Evolutionary conservation across 1,140 invertebrate genomes (phyloP).

Genomic region (Polyergus mexicanus): DNA sequence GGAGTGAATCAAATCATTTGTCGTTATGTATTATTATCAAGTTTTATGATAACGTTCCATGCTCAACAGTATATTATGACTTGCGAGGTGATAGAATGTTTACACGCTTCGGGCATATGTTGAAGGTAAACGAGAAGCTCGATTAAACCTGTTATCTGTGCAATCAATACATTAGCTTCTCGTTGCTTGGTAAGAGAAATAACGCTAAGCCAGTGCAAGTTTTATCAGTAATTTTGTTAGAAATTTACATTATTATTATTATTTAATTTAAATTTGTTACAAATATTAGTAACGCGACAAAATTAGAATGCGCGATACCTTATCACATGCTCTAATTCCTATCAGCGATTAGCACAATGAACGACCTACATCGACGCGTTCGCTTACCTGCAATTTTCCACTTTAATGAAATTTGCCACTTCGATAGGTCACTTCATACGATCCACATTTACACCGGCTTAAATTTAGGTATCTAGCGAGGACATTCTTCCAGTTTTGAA

Average conservation of each 20-base stretch:
- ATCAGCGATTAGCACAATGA: slow-evolving; percentile 47
- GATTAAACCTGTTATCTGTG: slow-evolving; percentile 48
- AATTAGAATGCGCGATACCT: slow-evolving; percentile 21
- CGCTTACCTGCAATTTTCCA: slow-evolving; percentile 69
- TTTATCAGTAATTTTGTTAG: neutral
- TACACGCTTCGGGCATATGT: slow-evolving; percentile 35
- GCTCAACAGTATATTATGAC: slow-evolving; percentile 26
- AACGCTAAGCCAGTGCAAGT: neutral
- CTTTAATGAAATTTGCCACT: slow-evolving; percentile 71
- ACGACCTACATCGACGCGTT: slow-evolving; percentile 55
- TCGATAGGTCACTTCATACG: slow-evolving; percentile 69
- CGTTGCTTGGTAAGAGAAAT: neutral
- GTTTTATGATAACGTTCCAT: slow-evolving; percentile 7
- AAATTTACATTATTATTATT: no score
- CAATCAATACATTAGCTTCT: slow-evolving; percentile 46
- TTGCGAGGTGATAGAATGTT: slow-evolving; percentile 52
- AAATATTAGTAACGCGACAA: slow-evolving; percentile 2
- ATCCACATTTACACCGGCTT: slow-evolving; percentile 67
- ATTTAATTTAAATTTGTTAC: neutral
- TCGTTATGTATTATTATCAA: slow-evolving; percentile 25
- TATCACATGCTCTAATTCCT: slow-evolving; percentile 54
- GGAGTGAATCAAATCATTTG: neutral
- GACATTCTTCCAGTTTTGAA: slow-evolving; percentile 29
- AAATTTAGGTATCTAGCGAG: slow-evolving; percentile 60
- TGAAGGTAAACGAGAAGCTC: slow-evolving; percentile 55